Conservation (phyloP, 2,797 vertebrate species). For the Hyperoplus immaculatus region DNA sequence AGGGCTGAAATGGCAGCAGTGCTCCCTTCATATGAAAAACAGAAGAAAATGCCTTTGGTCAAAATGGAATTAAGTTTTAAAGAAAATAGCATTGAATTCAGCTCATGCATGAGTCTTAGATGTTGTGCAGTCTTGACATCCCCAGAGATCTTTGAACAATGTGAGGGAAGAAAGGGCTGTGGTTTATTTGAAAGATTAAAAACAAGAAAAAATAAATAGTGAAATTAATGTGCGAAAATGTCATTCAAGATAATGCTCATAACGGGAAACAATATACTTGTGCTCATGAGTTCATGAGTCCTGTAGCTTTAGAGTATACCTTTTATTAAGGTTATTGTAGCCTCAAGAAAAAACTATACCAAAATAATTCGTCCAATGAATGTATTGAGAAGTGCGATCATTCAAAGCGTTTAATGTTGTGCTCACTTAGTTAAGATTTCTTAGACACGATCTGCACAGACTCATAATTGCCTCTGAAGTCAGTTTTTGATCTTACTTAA, state of each 20-base stretch:
- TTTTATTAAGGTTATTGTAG: constrained; percentile 19
- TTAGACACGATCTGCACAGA: constrained; percentile 38
- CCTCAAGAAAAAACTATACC: constrained; percentile 13
- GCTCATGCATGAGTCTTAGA: constrained; percentile 27
- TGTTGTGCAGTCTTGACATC: constrained; percentile 25
- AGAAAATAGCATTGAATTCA: constrained; percentile 6
- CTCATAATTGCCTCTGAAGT: constrained; percentile 50
- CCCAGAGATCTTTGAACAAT: constrained; percentile 27
- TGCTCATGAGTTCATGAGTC: constrained; percentile 15
- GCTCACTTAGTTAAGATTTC: constrained; percentile 2
- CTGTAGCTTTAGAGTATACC: constrained; percentile 1
- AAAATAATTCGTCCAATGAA: constrained; percentile 27
- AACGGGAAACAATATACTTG: neutral
- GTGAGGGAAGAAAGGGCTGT: constrained; percentile 1
- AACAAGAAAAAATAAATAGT: constrained; percentile 38
- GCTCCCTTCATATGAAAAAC: constrained; percentile 35
- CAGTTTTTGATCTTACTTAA: constrained; percentile 67
- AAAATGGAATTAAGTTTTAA: constrained; percentile 28
- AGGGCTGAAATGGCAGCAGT: constrained; percentile 32
- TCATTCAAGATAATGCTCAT: constrained; percentile 14
- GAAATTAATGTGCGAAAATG: constrained; percentile 30
- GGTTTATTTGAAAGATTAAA: constrained; percentile 33
- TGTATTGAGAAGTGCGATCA: constrained; percentile 13
- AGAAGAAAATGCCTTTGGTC: constrained; percentile 25
- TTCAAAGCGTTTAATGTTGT: constrained; percentile 10